Conservation (phyloP, 2,797 vertebrate species). For the Prionace glauca region DNA sequence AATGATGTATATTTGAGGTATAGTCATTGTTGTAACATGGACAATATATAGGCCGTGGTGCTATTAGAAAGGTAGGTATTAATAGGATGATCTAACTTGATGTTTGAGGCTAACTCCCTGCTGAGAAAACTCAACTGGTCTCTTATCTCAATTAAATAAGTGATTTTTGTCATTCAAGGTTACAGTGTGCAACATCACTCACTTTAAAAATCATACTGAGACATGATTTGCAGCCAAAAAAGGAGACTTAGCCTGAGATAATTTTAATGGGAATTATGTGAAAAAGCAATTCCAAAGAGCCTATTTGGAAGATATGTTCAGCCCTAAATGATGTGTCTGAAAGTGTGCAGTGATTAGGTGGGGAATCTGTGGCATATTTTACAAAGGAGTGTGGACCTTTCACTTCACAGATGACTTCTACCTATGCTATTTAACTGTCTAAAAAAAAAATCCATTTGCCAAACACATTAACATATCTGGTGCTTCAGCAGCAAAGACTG, state of each 20-base stretch:
- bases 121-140: not conserved
- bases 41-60: not conserved
- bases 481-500: slow-evolving; percentile 6
- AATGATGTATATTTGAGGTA: not conserved
- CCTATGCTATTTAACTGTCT: not conserved
- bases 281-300: not conserved
- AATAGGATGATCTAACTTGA: not conserved
- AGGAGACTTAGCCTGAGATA: not conserved
- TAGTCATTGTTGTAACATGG: not conserved
- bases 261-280: not conserved
- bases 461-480: not conserved
- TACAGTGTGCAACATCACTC: not conserved
- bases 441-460: slow-evolving; percentile 8
- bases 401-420: not conserved
- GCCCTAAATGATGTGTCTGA: not conserved
- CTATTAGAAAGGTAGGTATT: not conserved
- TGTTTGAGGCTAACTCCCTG: not conserved
- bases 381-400: slow-evolving; percentile 18
- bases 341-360: not conserved
- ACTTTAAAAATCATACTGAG: not conserved
- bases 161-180: slow-evolving; percentile 6
- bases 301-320: slow-evolving; percentile 11
- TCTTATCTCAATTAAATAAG: not conserved
- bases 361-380: not conserved
- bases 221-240: not conserved